A percentile compares a stretch with the other conserved stretches of the same genome.
phyloP scores from a whole-genome alignment of 2,113 vertebrate genomes.

The Pelvicachromis taeniatus region DNA sequence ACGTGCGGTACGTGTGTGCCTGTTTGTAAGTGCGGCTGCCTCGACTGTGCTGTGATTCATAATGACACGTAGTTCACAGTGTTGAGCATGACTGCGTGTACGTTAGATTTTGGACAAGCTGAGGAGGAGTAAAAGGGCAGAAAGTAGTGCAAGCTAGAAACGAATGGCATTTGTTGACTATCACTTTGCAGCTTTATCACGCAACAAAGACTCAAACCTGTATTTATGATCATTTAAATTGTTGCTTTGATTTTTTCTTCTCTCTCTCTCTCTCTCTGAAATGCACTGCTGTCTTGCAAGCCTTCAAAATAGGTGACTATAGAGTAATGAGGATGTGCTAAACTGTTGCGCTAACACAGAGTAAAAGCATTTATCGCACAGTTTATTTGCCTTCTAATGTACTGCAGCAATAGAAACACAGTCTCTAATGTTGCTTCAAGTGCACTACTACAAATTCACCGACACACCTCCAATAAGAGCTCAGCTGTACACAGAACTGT shows the following conservation, averaged over 20 bases:
- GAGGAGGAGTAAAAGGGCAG: neutral
- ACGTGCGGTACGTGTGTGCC: neutral
- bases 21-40: neutral
- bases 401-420: neutral
- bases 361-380: neutral
- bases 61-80: neutral
- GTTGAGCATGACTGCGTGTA: neutral
- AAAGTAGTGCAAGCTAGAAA: neutral
- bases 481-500: neutral
- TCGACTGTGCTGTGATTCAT: neutral
- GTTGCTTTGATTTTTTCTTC: neutral
- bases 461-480: neutral
- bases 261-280: neutral
- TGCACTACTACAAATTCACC: neutral
- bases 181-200: neutral
- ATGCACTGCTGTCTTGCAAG: neutral
- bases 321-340: neutral
- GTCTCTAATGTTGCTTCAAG: neutral
- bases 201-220: neutral
- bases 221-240: neutral
- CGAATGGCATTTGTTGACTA: neutral
- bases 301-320: neutral
- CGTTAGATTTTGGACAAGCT: neutral
- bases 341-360: neutral
- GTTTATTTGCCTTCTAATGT: neutral